Conservation (phyloP, 2,888 invertebrate genomes). For the Agrenia bidenticulata region DNA sequence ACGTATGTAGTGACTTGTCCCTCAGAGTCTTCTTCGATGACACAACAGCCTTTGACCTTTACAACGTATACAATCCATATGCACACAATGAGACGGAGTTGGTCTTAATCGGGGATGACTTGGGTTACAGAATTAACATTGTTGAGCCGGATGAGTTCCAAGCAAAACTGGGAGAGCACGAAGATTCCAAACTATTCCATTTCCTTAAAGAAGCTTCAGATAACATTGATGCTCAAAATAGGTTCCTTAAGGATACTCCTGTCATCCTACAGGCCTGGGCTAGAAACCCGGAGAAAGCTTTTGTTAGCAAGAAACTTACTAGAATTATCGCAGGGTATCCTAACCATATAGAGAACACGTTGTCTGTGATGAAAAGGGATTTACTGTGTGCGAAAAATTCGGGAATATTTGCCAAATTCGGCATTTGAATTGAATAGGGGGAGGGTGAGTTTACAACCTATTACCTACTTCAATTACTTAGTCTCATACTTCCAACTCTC, state of each 20-base stretch:
- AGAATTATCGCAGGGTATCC: conserved; percentile 28
- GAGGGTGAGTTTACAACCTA: neutral
- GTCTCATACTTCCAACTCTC: neutral
- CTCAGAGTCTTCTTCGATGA: conserved; percentile 28
- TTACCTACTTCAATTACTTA: conserved; percentile 5
- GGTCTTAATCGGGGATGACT: conserved; percentile 28
- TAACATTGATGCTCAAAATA: conserved; percentile 28
- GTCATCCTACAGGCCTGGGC: conserved; percentile 26
- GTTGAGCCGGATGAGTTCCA: conserved; percentile 27
- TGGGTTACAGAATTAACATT: conserved; percentile 28
- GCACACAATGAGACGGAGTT: conserved; percentile 28
- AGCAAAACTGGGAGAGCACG: conserved; percentile 3
- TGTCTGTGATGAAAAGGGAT: conserved; percentile 24
- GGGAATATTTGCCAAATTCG: conserved; percentile 31
- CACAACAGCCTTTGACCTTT: conserved; percentile 17
- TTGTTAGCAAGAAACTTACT: conserved; percentile 22
- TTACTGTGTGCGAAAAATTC: conserved; percentile 22
- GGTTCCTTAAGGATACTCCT: conserved; percentile 17
- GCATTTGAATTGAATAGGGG: neutral
- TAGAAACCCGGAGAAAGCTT: conserved; percentile 26
- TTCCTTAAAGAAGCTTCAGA: conserved; percentile 14
- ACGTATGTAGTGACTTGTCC: conserved; percentile 23
- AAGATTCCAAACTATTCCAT: conserved; percentile 16
- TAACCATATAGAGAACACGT: conserved; percentile 14
- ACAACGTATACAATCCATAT: conserved; percentile 29